Conservation (phyloP, 2,888 invertebrate genomes). For the Nemapogon koenigi region DNA sequence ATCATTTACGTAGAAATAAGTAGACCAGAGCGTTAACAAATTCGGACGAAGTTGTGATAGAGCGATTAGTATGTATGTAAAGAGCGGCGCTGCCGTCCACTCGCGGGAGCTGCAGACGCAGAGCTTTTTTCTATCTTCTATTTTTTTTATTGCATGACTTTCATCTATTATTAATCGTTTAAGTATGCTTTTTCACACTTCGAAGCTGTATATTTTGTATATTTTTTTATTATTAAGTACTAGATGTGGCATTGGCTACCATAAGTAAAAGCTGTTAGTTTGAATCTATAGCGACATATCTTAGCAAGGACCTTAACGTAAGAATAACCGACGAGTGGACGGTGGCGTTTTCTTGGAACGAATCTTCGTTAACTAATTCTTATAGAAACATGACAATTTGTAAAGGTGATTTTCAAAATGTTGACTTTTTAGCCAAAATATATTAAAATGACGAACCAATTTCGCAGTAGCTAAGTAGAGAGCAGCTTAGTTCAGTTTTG, state of each 20-base stretch:
- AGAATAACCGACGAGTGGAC: slow-evolving; percentile 3
- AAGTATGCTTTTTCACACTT: background rate
- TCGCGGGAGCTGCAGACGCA: slow-evolving; percentile 1
- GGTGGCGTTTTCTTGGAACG: slow-evolving; percentile 27
- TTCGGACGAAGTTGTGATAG: slow-evolving; percentile 62
- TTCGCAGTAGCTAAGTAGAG: slow-evolving; percentile 62
- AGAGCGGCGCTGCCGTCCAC: slow-evolving; percentile 19
- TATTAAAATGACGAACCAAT: slow-evolving; percentile 54
- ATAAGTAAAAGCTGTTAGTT: background rate
- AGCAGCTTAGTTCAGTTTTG: slow-evolving; percentile 59
- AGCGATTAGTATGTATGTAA: slow-evolving; percentile 33
- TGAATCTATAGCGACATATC: slow-evolving; percentile 41
- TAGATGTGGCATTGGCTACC: too few species aligned
- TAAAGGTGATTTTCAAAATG: slow-evolving; percentile 60
- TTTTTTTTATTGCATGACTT: slow-evolving; percentile 4
- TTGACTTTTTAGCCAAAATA: slow-evolving; percentile 65
- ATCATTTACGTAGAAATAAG: slow-evolving; percentile 61
- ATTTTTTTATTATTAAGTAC: background rate
- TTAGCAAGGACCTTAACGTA: slow-evolving; percentile 26
- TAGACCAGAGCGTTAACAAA: slow-evolving; percentile 60
- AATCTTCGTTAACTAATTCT: slow-evolving; percentile 59
- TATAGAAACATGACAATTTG: slow-evolving; percentile 62
- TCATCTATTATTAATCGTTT: background rate
- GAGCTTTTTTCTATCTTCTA: slow-evolving; percentile 1
- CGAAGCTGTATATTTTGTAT: background rate